These are phyloP conservation scores for Epizoanthus rinbou DNA, from an alignment of 92 coral and sea anemone species.

Conservation along the genomic window DNA sequence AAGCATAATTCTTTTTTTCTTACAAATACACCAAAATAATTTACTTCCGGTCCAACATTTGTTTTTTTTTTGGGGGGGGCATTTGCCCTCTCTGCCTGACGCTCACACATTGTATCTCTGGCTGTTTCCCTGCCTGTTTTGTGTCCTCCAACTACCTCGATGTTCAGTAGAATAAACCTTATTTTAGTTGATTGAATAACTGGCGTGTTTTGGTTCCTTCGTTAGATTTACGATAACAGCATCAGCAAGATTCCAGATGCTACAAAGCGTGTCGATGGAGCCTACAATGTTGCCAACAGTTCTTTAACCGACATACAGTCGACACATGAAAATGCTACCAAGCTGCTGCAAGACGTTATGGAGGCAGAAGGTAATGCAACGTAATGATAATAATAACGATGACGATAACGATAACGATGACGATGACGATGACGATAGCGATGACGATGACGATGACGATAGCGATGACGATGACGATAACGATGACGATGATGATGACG, in stretches of 20 bases:
- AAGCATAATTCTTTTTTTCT: too few relatives aligned
- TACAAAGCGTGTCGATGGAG: constrained; percentile 51
- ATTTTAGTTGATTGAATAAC: background rate
- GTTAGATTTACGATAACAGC: constrained; percentile 70
- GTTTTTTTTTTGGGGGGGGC: too few relatives aligned
- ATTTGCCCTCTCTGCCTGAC: too few relatives aligned
- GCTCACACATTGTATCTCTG: too few relatives aligned
- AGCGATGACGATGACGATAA: background rate
- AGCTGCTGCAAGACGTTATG: constrained; percentile 74
- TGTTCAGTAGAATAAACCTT: too few relatives aligned
- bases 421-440: background rate
- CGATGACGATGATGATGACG: background rate
- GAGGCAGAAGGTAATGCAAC: constrained; percentile 85
- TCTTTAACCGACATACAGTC: constrained; percentile 64
- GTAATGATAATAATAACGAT: background rate
- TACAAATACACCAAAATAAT: too few relatives aligned
- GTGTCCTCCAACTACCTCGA: too few relatives aligned
- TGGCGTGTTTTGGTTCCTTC: background rate
- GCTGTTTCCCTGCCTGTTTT: too few relatives aligned
- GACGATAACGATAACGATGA: background rate
- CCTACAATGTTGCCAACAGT: constrained; percentile 63
- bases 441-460: background rate
- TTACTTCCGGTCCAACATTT: too few relatives aligned
- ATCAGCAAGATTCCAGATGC: constrained; percentile 49
- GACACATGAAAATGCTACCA: constrained; percentile 69